Evolutionary conservation across 2,113 vertebrate genomes (phyloP).

Genomic region (Sus scrofa): DNA sequence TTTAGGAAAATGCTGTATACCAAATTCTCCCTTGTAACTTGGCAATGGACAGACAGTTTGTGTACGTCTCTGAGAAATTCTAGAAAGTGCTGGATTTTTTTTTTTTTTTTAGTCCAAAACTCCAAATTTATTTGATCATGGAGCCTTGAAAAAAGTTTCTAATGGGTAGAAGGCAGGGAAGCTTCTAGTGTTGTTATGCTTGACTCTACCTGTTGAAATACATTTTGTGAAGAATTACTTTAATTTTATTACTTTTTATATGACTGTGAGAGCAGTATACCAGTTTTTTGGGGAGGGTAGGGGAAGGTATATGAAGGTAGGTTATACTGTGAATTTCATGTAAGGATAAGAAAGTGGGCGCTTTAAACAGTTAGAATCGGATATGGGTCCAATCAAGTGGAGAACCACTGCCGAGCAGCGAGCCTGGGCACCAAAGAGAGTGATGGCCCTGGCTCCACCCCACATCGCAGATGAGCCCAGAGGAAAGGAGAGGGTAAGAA

Average conservation of each 20-base stretch:
- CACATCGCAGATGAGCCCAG: neutral
- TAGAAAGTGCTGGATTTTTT: neutral
- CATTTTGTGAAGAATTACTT: neutral
- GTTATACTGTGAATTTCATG: neutral
- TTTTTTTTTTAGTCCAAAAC: neutral
- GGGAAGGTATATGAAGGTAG: neutral
- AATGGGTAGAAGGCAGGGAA: neutral
- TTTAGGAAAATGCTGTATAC: neutral
- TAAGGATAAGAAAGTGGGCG: neutral
- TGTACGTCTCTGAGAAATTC: neutral
- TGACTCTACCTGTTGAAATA: neutral
- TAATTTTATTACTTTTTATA: neutral
- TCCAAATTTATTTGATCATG: neutral
- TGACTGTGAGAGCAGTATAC: neutral
- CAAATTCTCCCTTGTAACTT: neutral
- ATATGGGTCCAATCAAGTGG: neutral
- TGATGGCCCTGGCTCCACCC: neutral
- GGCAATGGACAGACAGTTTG: neutral
- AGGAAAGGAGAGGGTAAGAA: no score
- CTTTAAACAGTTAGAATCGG: neutral
- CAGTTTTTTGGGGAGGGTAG: neutral
- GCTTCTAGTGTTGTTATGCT: neutral
- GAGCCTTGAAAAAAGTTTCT: neutral
- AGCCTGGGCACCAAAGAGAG: neutral
- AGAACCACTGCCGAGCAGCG: neutral